A percentile compares a stretch with the other conserved stretches of the same genome.
phyloP scores from a whole-genome alignment of 2,888 invertebrate species.

The Mellilla xanthometata region DNA sequence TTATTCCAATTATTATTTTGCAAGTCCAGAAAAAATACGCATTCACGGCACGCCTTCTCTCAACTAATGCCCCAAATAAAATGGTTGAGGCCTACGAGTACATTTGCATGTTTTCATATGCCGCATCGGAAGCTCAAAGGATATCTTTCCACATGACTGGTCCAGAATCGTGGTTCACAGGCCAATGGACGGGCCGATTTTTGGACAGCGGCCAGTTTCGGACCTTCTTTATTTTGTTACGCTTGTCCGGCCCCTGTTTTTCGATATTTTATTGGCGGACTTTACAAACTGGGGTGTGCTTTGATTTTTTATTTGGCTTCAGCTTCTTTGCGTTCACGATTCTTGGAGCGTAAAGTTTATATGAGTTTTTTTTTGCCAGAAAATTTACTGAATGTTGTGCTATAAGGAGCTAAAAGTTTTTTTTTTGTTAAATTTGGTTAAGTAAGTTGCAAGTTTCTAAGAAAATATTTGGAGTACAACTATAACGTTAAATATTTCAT shows the following conservation, averaged over 20 bases:
- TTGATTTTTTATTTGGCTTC: conserved; percentile 7
- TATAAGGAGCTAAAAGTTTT: too few relatives aligned
- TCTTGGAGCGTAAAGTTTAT: too few relatives aligned
- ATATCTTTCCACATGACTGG: conserved; percentile 51
- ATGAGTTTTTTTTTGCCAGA: too few relatives aligned
- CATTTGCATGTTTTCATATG: conserved; percentile 32
- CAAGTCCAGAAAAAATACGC: too few relatives aligned
- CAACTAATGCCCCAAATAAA: conserved; percentile 4
- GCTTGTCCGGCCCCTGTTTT: conserved; percentile 13
- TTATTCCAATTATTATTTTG: too few relatives aligned
- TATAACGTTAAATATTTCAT: too few relatives aligned
- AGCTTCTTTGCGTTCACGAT: too few relatives aligned
- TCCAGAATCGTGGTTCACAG: conserved; percentile 44
- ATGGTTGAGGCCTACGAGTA: conserved; percentile 9
- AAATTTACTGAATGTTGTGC: too few relatives aligned
- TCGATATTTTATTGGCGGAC: conserved; percentile 11
- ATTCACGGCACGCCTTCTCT: neutral
- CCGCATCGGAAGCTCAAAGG: conserved; percentile 35
- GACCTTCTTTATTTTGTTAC: conserved; percentile 27
- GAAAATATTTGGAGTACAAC: too few relatives aligned
- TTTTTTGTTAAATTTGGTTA: too few relatives aligned
- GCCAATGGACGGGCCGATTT: conserved; percentile 46
- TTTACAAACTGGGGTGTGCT: conserved; percentile 1
- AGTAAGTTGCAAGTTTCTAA: too few relatives aligned
- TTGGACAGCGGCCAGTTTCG: conserved; percentile 46